Conservation (phyloP, 2,113 vertebrate genomes). For the Stigmatopora argus region DNA sequence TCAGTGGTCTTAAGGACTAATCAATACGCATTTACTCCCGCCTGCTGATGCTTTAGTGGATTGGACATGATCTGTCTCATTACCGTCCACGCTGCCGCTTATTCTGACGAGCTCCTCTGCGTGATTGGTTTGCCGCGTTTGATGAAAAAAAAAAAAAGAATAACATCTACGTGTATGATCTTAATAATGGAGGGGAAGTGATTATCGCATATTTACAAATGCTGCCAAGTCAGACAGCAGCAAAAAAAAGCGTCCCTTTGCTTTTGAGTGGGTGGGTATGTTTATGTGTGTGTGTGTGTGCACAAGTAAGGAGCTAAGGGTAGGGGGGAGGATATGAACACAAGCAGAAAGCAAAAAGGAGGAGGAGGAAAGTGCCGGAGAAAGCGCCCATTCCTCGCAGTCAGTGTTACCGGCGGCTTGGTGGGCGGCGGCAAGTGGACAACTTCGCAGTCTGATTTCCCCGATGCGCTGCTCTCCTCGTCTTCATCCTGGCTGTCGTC, state of each 20-base stretch:
- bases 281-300: constrained; percentile 15
- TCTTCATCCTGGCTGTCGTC: constrained; percentile 5
- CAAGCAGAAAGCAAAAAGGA: constrained; percentile 48
- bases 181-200: neutral
- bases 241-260: constrained; percentile 30
- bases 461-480: constrained; percentile 34
- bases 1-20: constrained; percentile 23
- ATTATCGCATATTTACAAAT: constrained; percentile 27
- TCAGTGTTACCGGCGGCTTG: constrained; percentile 52
- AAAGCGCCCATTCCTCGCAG: constrained; percentile 41
- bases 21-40: constrained; percentile 29
- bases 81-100: constrained; percentile 1
- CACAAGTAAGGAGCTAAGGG: constrained; percentile 24
- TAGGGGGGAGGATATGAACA: constrained; percentile 49
- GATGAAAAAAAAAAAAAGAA: neutral
- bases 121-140: neutral
- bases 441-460: constrained; percentile 16
- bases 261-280: constrained; percentile 30
- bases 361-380: constrained; percentile 47
- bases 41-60: constrained; percentile 16
- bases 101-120: neutral
- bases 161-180: neutral
- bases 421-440: constrained; percentile 41
- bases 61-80: constrained; percentile 30
- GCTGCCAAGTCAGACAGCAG: constrained; percentile 35